Evolutionary conservation across 2,797 vertebrate genomes (phyloP), one percentile per base, ranked within the genome.

Genomic region (Philypnodon macrostomus): DNA sequence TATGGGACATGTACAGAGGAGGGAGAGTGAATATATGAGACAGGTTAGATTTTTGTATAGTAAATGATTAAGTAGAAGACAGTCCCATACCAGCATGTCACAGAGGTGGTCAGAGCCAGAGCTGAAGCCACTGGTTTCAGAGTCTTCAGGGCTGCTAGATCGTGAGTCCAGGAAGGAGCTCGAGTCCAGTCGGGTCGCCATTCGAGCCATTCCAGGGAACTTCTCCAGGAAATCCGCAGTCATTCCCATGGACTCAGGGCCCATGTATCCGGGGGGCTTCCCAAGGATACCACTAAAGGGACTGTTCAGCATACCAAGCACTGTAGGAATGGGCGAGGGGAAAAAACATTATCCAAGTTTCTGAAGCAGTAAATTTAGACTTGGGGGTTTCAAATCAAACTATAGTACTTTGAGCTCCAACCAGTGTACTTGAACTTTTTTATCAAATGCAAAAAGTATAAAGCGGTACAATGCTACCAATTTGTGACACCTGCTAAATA

Each of bases 81-180:
- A 14, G 9, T 24, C 2, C 5, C 15, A 21, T 66, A 86, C 84
- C 79, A 86, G 52, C 69, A 86, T 78, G 58, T 99, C 96, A 33
- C 92, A 96, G 63, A 99, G 91, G 67, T 97, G 95, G 73, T 99
- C 97, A 0, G 97, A 99, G 53, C 96, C 94, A 14, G 97, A 98
- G 87, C 97, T 99, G 85, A 99, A 97, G 44, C 97, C 95, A 17
- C 97, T 99, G 66, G 95, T 98, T 75, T 98, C 97, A 0, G 97
- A 98, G 84, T 98, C 97, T 0, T 95, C 95, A 8, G 96, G 96
- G 64, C 97, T 99, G 87, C 93, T 97, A 63, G 96, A 98, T 31
- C 95, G 94, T 0, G 96, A 98, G 70, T 97, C 95, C 83, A 98
- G 63, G 48, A 97, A 88, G 38, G 93, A 95, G 27, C 91, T 90